phyloP scores from a whole-genome alignment of 2,888 invertebrate genomes.

The Dicyrtomina minuta region DNA sequence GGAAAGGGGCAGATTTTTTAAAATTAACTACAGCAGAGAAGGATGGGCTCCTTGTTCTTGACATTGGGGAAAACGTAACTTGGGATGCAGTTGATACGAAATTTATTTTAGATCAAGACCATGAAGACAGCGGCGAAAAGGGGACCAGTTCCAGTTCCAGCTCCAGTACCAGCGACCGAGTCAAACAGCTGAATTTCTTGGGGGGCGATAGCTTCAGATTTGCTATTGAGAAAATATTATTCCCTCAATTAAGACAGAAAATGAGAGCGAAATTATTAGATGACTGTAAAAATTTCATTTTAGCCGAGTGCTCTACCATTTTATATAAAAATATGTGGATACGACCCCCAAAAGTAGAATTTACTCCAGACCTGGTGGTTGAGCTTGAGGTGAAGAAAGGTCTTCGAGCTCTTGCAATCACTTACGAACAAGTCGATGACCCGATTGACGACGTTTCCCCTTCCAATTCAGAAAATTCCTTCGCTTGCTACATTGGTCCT shows the following conservation, averaged over 20 bases:
- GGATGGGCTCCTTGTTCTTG: constrained; percentile 75
- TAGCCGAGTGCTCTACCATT: constrained; percentile 80
- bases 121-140: too few relatives aligned
- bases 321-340: constrained; percentile 84
- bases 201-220: constrained; percentile 83
- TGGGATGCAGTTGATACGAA: constrained; percentile 87
- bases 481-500: constrained; percentile 80
- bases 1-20: constrained; percentile 86
- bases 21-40: constrained; percentile 77
- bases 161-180: too few relatives aligned
- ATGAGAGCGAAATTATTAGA: constrained; percentile 73
- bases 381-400: constrained; percentile 87
- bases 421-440: constrained; percentile 80
- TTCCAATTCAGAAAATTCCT: too few relatives aligned
- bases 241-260: constrained; percentile 86
- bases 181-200: constrained; percentile 92
- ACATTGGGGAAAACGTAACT: constrained; percentile 72
- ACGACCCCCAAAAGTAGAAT: constrained; percentile 17
- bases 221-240: constrained; percentile 81
- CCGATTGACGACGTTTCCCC: too few relatives aligned
- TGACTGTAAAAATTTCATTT: constrained; percentile 83
- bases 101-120: constrained; percentile 83
- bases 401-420: constrained; percentile 80
- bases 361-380: constrained; percentile 69
- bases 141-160: too few relatives aligned